Conservation (phyloP, 30 jellyfish, hydroid and myxozoan species). For the Rhopilema esculentum region DNA sequence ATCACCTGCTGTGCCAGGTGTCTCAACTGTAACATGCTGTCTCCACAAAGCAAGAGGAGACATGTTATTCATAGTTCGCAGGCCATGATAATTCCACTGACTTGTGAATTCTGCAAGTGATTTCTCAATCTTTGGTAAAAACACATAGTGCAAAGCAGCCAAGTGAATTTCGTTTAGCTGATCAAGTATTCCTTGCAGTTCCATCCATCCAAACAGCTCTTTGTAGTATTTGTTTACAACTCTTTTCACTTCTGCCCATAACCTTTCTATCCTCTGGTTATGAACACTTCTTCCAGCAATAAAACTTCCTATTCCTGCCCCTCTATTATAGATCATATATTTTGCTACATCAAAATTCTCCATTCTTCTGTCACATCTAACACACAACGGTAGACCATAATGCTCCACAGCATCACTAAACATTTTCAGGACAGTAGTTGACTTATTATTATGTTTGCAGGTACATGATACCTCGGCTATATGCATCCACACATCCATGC, state of each 20-base stretch:
- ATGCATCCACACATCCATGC: conserved; percentile 64
- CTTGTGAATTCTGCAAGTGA: conserved; percentile 36
- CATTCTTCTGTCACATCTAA: conserved; percentile 54
- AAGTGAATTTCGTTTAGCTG: conserved; percentile 32
- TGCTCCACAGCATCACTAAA: conserved; percentile 37
- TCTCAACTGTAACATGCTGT: conserved; percentile 47
- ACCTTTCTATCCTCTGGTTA: conserved; percentile 64
- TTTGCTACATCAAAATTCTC: conserved; percentile 61
- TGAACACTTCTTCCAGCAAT: conserved; percentile 55
- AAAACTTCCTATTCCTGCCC: conserved; percentile 49
- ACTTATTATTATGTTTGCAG: conserved; percentile 35
- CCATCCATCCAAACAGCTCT: conserved; percentile 39
- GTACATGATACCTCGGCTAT: conserved; percentile 42
- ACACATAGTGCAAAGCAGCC: conserved; percentile 48
- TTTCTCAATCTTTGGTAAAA: conserved; percentile 38
- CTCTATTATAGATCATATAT: conserved; percentile 38
- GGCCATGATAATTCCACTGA: conserved; percentile 52
- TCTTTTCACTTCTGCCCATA: conserved; percentile 51
- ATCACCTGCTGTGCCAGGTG: conserved; percentile 25
- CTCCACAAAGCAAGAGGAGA: conserved; percentile 56
- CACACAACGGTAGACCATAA: conserved; percentile 51
- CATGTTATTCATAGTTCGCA: conserved; percentile 51
- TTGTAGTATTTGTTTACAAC: conserved; percentile 30
- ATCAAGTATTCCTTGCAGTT: conserved; percentile 48
- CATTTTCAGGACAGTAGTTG: conserved; percentile 53